Conservation (phyloP, 2,797 vertebrate species). For the Macropus fuliginosus region DNA sequence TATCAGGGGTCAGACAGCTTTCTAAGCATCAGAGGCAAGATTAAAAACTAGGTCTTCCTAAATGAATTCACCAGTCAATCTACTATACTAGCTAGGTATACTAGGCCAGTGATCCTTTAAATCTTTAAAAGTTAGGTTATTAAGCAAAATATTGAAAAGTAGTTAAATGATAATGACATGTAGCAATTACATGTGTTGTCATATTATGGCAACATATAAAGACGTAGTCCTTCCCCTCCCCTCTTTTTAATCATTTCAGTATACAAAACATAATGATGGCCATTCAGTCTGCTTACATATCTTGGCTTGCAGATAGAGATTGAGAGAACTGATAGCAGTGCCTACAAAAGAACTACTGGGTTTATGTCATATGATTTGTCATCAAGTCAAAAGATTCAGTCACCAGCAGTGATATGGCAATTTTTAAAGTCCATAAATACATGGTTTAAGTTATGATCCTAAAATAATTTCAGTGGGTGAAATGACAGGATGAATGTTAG, state of each 20-base stretch:
- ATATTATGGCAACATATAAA: background rate
- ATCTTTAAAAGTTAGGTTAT: slow-evolving; percentile 8
- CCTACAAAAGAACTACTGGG: background rate
- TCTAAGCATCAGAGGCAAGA: background rate
- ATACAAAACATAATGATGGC: background rate
- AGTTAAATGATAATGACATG: slow-evolving; percentile 1
- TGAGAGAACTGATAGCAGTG: background rate
- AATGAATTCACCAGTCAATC: background rate
- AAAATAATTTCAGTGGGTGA: slow-evolving; percentile 63
- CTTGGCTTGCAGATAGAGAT: slow-evolving; percentile 6
- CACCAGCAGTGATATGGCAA: background rate
- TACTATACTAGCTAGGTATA: background rate
- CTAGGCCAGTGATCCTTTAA: background rate
- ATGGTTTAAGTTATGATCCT: slow-evolving; percentile 54
- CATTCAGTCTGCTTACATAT: background rate
- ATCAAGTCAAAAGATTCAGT: slow-evolving; percentile 24
- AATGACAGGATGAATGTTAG: slow-evolving; percentile 48
- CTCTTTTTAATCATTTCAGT: background rate
- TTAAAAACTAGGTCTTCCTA: background rate
- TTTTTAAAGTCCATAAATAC: slow-evolving; percentile 48
- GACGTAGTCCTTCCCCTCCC: background rate
- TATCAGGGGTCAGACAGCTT: background rate
- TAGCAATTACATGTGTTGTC: background rate
- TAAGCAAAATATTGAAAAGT: background rate
- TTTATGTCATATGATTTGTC: background rate